Evolutionary conservation across 2,888 invertebrate genomes (phyloP).

Genomic region (Caenorhabditis macrosperma): DNA sequence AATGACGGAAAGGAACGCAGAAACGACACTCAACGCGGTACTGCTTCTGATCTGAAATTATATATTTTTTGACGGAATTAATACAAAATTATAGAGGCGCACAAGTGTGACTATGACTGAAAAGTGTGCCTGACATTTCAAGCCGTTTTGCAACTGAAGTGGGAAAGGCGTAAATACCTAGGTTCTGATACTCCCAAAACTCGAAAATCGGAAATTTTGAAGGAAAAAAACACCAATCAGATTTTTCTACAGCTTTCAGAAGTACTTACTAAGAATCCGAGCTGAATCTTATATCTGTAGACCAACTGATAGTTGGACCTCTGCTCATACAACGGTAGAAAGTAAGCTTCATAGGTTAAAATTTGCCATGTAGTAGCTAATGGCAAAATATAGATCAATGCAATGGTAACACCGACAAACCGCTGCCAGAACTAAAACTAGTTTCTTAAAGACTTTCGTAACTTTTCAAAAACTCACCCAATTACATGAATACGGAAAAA

Average conservation of each 20-base stretch:
- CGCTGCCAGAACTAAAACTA: conserved; percentile 36
- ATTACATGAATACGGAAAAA: conserved; percentile 39
- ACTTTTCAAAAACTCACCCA: not conserved
- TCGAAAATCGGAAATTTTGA: too few species aligned
- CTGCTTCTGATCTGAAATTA: conserved; percentile 34
- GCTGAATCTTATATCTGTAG: conserved; percentile 1
- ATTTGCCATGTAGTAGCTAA: conserved; percentile 49
- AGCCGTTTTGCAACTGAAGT: too few species aligned
- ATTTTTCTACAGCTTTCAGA: not conserved
- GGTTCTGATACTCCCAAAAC: too few species aligned
- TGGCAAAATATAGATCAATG: conserved; percentile 24
- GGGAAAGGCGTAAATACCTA: too few species aligned
- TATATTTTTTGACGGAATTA: too few species aligned
- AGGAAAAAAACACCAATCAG: not conserved
- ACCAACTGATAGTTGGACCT: conserved; percentile 45
- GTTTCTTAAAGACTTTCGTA: not conserved
- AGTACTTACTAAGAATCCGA: conserved; percentile 9
- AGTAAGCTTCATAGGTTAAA: conserved; percentile 36
- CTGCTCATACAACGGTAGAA: conserved; percentile 18
- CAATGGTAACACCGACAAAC: not conserved
- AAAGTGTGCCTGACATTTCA: too few species aligned
- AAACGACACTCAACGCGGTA: conserved; percentile 11
- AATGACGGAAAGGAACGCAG: conserved; percentile 9
- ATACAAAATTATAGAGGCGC: too few species aligned
- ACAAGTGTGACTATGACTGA: too few species aligned